Percentiles rank a stretch among this genome's conserved stretches.
These are phyloP conservation scores for Chelon auratus DNA, from an alignment of 2,797 vertebrate species.

Conservation along the genomic window DNA sequence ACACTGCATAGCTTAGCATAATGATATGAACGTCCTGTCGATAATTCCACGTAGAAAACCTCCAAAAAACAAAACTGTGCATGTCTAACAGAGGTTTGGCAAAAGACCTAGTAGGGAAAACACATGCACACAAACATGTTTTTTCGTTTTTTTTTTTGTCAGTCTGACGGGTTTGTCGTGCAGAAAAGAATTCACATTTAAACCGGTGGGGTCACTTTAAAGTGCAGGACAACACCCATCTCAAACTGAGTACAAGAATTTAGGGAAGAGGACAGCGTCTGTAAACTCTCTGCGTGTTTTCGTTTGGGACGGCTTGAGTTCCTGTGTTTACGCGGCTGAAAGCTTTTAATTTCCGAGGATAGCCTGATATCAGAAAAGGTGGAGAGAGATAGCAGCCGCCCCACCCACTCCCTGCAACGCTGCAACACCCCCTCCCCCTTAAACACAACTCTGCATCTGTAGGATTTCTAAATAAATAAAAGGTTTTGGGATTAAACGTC, in stretches of 20 bases:
- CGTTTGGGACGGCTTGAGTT: slow-evolving; percentile 10
- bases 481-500: not conserved
- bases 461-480: not conserved
- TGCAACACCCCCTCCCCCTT: no score
- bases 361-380: slow-evolving; percentile 9
- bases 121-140: no score
- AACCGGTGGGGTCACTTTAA: not conserved
- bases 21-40: no score
- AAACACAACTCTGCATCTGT: not conserved
- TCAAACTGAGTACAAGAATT: not conserved
- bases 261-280: slow-evolving; percentile 10
- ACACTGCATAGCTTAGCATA: no score
- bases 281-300: slow-evolving; percentile 20
- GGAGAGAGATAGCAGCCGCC: not conserved
- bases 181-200: no score
- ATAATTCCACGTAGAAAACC: no score
- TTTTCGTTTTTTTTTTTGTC: no score
- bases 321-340: slow-evolving; percentile 44
- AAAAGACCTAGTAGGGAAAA: no score
- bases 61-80: no score
- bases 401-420: not conserved
- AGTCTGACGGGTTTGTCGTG: no score
- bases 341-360: slow-evolving; percentile 15
- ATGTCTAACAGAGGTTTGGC: no score
- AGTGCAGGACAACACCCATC: no score